phyloP scores from a whole-genome alignment of 2,888 invertebrate genomes.

The Lasioglossum vierecki region DNA sequence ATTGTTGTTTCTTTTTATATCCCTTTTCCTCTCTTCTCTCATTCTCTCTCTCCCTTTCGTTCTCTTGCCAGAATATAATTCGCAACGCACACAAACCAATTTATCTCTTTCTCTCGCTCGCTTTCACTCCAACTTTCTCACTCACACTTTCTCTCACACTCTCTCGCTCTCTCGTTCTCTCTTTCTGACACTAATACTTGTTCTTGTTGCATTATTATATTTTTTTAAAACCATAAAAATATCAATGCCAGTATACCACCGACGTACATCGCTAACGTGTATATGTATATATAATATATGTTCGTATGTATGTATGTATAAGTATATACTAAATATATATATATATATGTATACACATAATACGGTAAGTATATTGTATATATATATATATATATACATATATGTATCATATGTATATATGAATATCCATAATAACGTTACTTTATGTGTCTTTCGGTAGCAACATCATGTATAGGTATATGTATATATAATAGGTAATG shows the following conservation, averaged over 20 bases:
- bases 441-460: constrained; percentile 53
- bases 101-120: constrained; percentile 25
- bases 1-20: constrained; percentile 25
- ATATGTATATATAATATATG: constrained; percentile 66
- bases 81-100: constrained; percentile 39
- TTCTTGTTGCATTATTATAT: constrained; percentile 44
- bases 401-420: constrained; percentile 57
- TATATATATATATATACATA: constrained; percentile 57
- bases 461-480: constrained; percentile 63
- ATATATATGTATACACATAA: constrained; percentile 49
- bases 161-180: constrained; percentile 22
- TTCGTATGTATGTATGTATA: constrained; percentile 63
- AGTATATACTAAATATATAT: constrained; percentile 66
- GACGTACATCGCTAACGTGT: constrained; percentile 66
- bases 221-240: constrained; percentile 70
- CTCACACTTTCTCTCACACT: constrained; percentile 37
- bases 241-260: constrained; percentile 65
- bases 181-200: constrained; percentile 55
- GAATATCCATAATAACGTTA: constrained; percentile 66
- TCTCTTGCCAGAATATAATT: constrained; percentile 32
- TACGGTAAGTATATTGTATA: constrained; percentile 53
- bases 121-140: constrained; percentile 38
- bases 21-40: constrained; percentile 10
- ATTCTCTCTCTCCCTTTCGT: constrained; percentile 5
- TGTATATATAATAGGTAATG: constrained; percentile 62